Evolutionary conservation across 2,888 invertebrate species (phyloP), one percentile per base, ranked within the genome.

Genomic region (Acanthosepion esculentum): DNA sequence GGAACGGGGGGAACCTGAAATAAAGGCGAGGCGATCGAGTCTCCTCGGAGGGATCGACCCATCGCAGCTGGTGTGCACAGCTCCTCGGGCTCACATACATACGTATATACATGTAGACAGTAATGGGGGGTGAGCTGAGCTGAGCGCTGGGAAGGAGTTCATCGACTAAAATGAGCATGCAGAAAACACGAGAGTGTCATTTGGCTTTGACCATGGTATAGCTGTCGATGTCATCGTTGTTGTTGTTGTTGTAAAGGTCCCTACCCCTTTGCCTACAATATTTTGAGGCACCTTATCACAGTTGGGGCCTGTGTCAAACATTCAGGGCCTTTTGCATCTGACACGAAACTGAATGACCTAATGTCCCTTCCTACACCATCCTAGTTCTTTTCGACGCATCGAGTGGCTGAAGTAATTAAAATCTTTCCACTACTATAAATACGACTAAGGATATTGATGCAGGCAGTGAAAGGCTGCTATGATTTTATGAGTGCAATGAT

Each of bases 261-360:
- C n/a, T 78, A n/a, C 33, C 59, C 55, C 59, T 15, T 33, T 78
- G 33, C 78, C 78, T 5, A 33, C 33, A 78, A 78, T 78, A 78
- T 78, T 78, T 78, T 15, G 78, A 78, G 78, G 78, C n/a, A 78
- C 78, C 78, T 78, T 78, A 78, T 78, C 78, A 78, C 78, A 78
- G 78, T n/a, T 33, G 78, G 78, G 78, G 78, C 78, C n/a, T 12
- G 78, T 78, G 78, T 78, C 78, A 78, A n/a, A 78, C 78, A 78
- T 78, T 78, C 78, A 78, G n/a, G 78, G 78, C n/a, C 78, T 78
- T n/a, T 78, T 78, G 78, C 78, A 78, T 78, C 78, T 78, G 78
- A 78, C 78, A 78, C 78, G 78, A 78, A 78, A 78, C 15, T 78
- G 78, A 78, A 78, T 78, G n/a, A 33, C 78, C 78, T 78, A 78